phyloP scores from a whole-genome alignment of 2,888 invertebrate species.

The Apamea crenata region DNA sequence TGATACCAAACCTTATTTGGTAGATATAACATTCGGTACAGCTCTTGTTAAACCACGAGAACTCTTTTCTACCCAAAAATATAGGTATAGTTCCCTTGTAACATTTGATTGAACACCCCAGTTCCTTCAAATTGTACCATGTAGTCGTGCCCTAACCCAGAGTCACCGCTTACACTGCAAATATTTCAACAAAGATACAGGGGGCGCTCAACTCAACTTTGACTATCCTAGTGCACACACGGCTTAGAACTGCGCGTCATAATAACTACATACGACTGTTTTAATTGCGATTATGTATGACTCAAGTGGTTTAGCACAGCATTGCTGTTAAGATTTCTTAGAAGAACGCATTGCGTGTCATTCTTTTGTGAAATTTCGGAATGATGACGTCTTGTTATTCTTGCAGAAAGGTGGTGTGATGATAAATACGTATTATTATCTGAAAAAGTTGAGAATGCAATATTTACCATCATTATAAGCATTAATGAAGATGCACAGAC shows the following conservation, averaged over 20 bases:
- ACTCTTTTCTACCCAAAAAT: background rate
- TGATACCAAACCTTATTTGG: too few relatives aligned
- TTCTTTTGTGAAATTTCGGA: background rate
- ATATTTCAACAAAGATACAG: slow-evolving; percentile 89
- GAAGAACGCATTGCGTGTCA: slow-evolving; percentile 1
- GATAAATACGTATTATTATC: background rate
- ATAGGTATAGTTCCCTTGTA: too few relatives aligned
- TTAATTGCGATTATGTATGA: slow-evolving; percentile 61
- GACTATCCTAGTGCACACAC: slow-evolving; percentile 82
- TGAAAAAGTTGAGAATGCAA: background rate
- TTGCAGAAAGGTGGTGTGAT: background rate
- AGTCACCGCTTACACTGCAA: slow-evolving; percentile 87
- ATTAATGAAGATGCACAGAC: background rate
- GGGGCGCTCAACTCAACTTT: slow-evolving; percentile 86
- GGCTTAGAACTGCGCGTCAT: slow-evolving; percentile 69
- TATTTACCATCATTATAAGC: background rate
- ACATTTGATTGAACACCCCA: background rate
- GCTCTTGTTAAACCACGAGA: too few relatives aligned
- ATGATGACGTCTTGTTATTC: background rate
- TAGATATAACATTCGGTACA: too few relatives aligned
- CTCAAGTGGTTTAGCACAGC: slow-evolving; percentile 37
- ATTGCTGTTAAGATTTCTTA: slow-evolving; percentile 17
- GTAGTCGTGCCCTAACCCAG: slow-evolving; percentile 70
- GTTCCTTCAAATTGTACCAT: slow-evolving; percentile 45
- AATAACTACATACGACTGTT: slow-evolving; percentile 59